These are phyloP conservation scores for Chironomus tepperi DNA, from an alignment of 1,140 invertebrate genomes.

Conservation along the genomic window DNA sequence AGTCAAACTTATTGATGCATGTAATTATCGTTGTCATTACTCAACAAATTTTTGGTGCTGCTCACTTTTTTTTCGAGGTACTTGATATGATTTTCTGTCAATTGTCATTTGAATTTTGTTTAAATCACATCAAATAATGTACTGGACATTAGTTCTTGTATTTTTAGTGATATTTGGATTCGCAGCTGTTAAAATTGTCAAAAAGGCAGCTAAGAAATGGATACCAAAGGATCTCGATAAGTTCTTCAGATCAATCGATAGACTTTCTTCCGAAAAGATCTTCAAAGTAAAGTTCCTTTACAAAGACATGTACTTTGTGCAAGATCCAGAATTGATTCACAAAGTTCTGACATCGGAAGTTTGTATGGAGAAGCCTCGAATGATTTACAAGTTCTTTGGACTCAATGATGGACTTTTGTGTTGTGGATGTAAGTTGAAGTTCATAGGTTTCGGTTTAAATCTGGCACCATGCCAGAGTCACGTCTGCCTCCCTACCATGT, in stretches of 20 bases:
- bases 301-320: background rate
- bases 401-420: background rate
- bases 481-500: too few relatives aligned
- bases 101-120: background rate
- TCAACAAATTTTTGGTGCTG: background rate
- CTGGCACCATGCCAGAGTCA: too few relatives aligned
- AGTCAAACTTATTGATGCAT: background rate
- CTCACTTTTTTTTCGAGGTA: background rate
- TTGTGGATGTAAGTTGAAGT: conserved; percentile 13
- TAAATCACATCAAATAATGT: background rate
- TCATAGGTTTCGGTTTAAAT: too few relatives aligned
- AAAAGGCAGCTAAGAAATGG: background rate
- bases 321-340: background rate
- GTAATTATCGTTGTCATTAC: background rate
- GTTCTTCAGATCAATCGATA: background rate
- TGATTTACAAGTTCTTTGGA: conserved; percentile 1
- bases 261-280: background rate
- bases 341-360: background rate
- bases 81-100: background rate
- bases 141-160: background rate
- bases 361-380: background rate
- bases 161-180: background rate
- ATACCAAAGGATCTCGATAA: background rate
- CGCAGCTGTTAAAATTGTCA: background rate
- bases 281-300: background rate